A percentile compares a stretch with the other conserved stretches of the same genome.
Conservation (phyloP, 1,140 invertebrate genomes). For the Aphelenchoides besseyi region DNA sequence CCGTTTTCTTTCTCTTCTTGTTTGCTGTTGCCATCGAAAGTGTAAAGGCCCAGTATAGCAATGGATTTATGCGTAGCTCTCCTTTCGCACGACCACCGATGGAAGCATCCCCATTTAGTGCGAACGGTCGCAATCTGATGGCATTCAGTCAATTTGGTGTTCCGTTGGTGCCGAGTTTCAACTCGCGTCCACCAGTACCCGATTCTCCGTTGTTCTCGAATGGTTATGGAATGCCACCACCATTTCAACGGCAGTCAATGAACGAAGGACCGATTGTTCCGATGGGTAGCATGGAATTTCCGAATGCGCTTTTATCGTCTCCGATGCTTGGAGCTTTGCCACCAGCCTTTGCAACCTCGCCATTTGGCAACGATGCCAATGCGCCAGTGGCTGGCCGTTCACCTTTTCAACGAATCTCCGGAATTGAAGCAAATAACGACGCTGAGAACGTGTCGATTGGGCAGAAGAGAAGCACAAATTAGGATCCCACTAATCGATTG, state of each 20-base stretch:
- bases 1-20: no score
- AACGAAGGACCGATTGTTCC: not conserved
- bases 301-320: not conserved
- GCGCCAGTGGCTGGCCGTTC: not conserved
- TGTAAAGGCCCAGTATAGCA: not conserved
- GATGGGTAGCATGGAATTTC: not conserved
- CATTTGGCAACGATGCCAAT: not conserved
- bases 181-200: not conserved
- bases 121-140: not conserved
- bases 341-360: not conserved
- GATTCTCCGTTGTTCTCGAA: not conserved
- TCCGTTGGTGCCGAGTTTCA: not conserved
- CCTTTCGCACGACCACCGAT: not conserved
- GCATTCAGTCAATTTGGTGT: not conserved
- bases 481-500: no score
- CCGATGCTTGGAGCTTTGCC: constrained; percentile 1
- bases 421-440: not conserved
- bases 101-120: not conserved
- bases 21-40: no score
- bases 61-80: not conserved
- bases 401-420: not conserved
- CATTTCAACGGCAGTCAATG: no score
- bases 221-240: no score
- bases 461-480: no score
- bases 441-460: not conserved